Percentiles rank a stretch among this genome's conserved stretches.
Evolutionary conservation across 2,113 vertebrate genomes (phyloP).

Genomic region (Channa argus): DNA sequence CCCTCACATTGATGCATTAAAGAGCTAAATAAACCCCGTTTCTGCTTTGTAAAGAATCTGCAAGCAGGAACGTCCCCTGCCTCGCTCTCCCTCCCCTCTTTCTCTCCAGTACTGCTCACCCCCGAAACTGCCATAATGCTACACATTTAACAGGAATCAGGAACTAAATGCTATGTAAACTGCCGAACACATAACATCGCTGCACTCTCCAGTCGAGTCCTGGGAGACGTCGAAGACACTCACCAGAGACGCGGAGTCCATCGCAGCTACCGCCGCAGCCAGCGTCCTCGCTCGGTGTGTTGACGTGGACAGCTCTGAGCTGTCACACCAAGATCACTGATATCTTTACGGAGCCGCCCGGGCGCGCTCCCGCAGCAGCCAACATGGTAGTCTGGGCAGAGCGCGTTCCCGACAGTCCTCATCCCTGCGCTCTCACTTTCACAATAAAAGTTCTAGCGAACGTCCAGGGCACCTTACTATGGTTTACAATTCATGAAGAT

Average conservation of each 20-base stretch:
- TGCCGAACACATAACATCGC: background rate
- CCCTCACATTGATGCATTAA: background rate
- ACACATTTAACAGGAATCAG: slow-evolving; percentile 50
- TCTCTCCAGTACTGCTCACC: slow-evolving; percentile 18
- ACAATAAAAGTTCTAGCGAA: slow-evolving; percentile 45
- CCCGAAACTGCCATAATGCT: slow-evolving; percentile 47
- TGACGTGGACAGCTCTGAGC: slow-evolving; percentile 87
- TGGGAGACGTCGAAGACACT: slow-evolving; percentile 41
- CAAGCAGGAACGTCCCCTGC: too few species aligned
- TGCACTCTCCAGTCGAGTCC: too few species aligned
- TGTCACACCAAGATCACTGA: slow-evolving; percentile 79
- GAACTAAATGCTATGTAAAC: background rate
- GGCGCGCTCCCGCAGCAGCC: slow-evolving; percentile 51
- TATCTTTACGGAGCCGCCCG: slow-evolving; percentile 39
- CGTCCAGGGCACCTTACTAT: too few species aligned
- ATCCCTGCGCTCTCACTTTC: slow-evolving; percentile 8
- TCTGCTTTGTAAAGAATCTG: slow-evolving; percentile 9
- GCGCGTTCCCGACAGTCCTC: slow-evolving; percentile 45
- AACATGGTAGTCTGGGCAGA: background rate
- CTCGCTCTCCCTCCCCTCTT: background rate
- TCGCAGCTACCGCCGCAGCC: slow-evolving; percentile 59
- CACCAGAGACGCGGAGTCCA: slow-evolving; percentile 84
- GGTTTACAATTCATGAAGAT: background rate
- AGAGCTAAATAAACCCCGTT: slow-evolving; percentile 5
- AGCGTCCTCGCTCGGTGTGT: slow-evolving; percentile 75